Base-by-base conservation (phyloP, 2,113 vertebrate species). In the Saimiri boliviensis region DNA sequence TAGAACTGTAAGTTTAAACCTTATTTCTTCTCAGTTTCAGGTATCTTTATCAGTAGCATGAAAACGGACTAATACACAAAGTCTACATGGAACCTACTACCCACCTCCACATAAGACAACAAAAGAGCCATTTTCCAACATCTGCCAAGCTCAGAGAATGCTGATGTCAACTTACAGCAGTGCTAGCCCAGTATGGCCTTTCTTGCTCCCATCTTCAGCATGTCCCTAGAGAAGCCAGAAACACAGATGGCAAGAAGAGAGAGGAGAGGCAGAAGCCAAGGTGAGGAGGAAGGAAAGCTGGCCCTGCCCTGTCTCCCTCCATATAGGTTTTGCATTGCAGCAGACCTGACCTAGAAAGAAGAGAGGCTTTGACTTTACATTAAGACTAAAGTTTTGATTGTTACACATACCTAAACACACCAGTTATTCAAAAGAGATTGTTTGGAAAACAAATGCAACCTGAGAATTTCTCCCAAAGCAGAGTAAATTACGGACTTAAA, bases 251-350 rank as follows among this genome's bases (percentile, higher is more conserved):
- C 4, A 84, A 21, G 9, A 89, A 63, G 70, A 81, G 9, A 1
- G 16, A 35, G 42, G 11, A 86, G 21, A 90, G 5, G 21, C 14
- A 30, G 47, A 91, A 92, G 49, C 19, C 0, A 23, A 32, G 8
- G 4, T 42, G 23, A 16, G 20, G 23, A 40, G 54, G 66, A 56
- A 13, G 13, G 3, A 6, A 74, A 58, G 17, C 8, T 49, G 45
- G 27, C 4, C 4, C 1, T 23, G 11, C 2, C 6, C 17, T 30
- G 14, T 16, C 42, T 32, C 8, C 47, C 20, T 76, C 9, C 1
- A 5, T 6, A 3, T 14, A 83, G 13, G 45, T 32, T 52, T 45
- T 40, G 1, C 6, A 56, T 21, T 70, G 17, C 9, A 56, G 40
- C 6, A 60, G 20, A 49, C 37, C 32, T 86, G 25, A 45, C 8